These are phyloP conservation scores for Bunonema sp. DNA, from an alignment of 2,888 invertebrate genomes.

Conservation along the genomic window DNA sequence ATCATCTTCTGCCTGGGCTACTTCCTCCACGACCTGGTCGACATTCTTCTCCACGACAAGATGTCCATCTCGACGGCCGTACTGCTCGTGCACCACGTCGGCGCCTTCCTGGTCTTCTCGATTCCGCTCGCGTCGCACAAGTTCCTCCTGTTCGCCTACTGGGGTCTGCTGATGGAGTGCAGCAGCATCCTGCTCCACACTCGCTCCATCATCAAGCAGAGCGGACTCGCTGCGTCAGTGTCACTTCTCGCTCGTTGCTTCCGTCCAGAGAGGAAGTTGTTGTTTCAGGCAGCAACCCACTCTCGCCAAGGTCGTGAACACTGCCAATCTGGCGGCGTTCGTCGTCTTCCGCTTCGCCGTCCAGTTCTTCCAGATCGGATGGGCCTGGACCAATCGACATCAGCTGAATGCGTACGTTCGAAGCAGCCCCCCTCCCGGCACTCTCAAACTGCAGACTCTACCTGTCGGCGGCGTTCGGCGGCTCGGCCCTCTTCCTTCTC, in stretches of 20 bases:
- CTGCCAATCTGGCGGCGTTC: conserved; percentile 11
- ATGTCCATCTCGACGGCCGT: conserved; percentile 19
- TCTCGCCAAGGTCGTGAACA: not conserved
- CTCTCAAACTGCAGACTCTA: conserved; percentile 9
- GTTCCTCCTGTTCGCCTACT: conserved; percentile 19
- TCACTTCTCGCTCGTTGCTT: not conserved
- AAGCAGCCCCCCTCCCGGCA: not conserved
- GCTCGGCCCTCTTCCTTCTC: conserved; percentile 11
- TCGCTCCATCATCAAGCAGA: conserved; percentile 14
- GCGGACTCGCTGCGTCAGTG: conserved; percentile 14
- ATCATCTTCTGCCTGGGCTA: conserved; percentile 17
- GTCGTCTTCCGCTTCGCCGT: conserved; percentile 17
- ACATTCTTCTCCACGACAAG: conserved; percentile 19
- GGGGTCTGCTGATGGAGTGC: conserved; percentile 20
- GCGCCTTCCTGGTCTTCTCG: conserved; percentile 14
- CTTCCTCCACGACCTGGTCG: conserved; percentile 18
- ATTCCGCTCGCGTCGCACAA: conserved; percentile 14
- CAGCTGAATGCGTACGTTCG: conserved; percentile 15
- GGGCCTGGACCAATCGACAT: conserved; percentile 16
- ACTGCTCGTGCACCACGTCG: conserved; percentile 17
- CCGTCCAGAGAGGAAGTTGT: not conserved
- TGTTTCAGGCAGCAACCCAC: not conserved
- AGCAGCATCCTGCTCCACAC: conserved; percentile 12
- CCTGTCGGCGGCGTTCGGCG: conserved; percentile 13
- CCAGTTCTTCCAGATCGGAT: conserved; percentile 14